phyloP scores from a whole-genome alignment of 64 coral and sea anemone genomes.

The Cladopsammia gracilis region DNA sequence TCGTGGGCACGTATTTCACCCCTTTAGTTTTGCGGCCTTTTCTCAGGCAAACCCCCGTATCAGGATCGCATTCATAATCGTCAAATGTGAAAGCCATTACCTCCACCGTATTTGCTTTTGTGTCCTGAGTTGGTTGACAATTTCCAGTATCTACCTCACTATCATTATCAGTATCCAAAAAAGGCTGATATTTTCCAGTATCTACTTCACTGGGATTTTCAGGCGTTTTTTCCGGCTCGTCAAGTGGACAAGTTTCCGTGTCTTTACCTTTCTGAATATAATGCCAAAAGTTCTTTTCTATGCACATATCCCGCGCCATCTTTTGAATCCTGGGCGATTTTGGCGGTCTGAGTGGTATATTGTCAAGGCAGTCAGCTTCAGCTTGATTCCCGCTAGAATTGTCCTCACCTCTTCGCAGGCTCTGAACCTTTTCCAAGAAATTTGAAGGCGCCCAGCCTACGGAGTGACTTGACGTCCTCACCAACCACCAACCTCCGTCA shows the following conservation, averaged over 20 bases:
- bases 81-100: background rate
- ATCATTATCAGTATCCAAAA: background rate
- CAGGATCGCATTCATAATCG: background rate
- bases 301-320: constrained; percentile 2
- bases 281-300: constrained; percentile 52
- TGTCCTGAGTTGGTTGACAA: background rate
- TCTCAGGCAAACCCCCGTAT: background rate
- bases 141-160: too few species aligned
- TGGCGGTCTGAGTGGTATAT: constrained; percentile 28
- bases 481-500: constrained; percentile 88
- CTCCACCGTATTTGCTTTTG: background rate
- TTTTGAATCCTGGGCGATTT: constrained; percentile 41
- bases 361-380: background rate
- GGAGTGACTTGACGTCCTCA: constrained; percentile 65
- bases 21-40: background rate
- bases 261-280: constrained; percentile 19
- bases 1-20: background rate
- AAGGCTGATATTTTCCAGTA: background rate
- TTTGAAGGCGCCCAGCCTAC: constrained; percentile 95
- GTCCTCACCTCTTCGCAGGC: background rate
- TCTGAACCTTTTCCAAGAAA: constrained; percentile 73
- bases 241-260: background rate
- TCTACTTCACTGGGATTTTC: background rate
- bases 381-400: background rate
- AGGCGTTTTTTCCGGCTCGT: background rate